Conservation (phyloP, 2,113 vertebrate genomes). For the Narcine bancroftii region DNA sequence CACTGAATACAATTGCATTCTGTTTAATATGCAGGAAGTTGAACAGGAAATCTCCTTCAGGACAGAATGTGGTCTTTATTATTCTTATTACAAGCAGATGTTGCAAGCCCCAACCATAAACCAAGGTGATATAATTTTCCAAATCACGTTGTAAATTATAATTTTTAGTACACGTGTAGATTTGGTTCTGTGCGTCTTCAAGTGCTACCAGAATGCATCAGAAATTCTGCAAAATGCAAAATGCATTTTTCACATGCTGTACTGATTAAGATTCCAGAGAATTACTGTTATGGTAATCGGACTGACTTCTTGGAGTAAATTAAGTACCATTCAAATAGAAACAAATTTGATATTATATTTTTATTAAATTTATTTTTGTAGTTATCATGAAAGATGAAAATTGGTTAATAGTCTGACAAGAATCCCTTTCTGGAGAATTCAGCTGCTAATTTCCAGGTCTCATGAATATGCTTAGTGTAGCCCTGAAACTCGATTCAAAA, state of each 20-base stretch:
- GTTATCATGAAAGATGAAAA: background rate
- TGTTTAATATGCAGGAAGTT: slow-evolving; percentile 70
- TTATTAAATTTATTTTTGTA: background rate
- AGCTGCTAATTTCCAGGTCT: background rate
- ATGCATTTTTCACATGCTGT: background rate
- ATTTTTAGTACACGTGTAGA: background rate
- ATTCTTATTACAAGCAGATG: slow-evolving; percentile 98
- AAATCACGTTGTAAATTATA: background rate
- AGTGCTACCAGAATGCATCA: background rate
- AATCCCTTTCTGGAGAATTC: background rate
- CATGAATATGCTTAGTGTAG: background rate
- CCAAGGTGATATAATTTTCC: slow-evolving; percentile 64
- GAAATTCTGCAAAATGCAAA: background rate
- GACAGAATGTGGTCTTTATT: slow-evolving; percentile 95
- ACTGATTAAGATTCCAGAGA: background rate
- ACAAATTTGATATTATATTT: background rate
- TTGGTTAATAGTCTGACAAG: background rate
- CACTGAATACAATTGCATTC: background rate
- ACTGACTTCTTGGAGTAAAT: background rate
- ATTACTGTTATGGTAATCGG: background rate
- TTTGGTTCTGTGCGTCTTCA: background rate
- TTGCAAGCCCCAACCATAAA: slow-evolving; percentile 77
- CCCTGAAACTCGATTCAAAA: background rate
- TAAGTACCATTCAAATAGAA: background rate
- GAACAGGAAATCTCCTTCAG: slow-evolving; percentile 97